Base-by-base conservation (phyloP, 2,113 vertebrate genomes). In the Alouatta palliata region DNA sequence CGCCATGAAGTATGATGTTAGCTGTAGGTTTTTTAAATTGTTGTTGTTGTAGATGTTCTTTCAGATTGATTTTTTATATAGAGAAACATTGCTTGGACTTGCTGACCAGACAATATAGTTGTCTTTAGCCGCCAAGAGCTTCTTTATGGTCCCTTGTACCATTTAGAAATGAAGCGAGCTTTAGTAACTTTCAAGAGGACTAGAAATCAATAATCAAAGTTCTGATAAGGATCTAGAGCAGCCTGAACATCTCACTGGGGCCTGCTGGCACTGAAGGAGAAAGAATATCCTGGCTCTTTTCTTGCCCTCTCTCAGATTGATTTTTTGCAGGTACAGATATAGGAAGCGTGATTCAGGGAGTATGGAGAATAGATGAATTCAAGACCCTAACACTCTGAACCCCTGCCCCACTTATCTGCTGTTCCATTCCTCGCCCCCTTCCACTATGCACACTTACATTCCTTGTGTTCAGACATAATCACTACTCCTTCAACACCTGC, bases 151-250 rank as follows among this genome's bases (percentile, higher is more conserved):
- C 13, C 58, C 56, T 40, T 47, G 85, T 86, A 49, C 73, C 13
- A 14, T 47, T 94, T 23, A 75, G 25, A 52, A 79, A 2, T 84
- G 71, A 91, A 73, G 32, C 32, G 91, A n/a, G 83, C 54, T 91
- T 80, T 84, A 61, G 68, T 89, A 95, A 75, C 79, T 97, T 92
- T 84, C 43, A 61, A 40, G 73, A 84, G 27, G 21, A 37, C 87
- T 76, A 86, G 54, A 87, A 75, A 81, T 94, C 92, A 83, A 91
- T 45, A 7, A 0, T 68, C 45, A 43, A 40, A 77, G 1, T 94
- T 97, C 95, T 77, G 71, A 64, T 94, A 95, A 90, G 35, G n/a
- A 47, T 81, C 95, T 92, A 80, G 80, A 91, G 23, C 11, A 68
- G 43, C 79, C 37, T 49, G 45, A 43, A 45, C 0, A 80, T 94